Percentiles rank a stretch among this genome's conserved stretches.
phyloP scores from a whole-genome alignment of 1,140 invertebrate genomes.

The Nymphalis io region DNA sequence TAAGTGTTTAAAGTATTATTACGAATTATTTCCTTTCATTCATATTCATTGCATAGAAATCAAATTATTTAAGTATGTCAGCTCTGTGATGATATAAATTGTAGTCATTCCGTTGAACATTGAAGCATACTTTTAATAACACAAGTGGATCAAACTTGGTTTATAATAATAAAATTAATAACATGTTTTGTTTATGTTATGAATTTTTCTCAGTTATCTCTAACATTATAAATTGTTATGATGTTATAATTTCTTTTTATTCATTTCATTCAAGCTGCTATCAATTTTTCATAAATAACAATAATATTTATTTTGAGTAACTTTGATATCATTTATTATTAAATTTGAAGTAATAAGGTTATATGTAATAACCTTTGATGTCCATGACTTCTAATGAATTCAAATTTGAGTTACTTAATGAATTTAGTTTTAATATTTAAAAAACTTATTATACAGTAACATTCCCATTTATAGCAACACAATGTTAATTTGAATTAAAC shows the following conservation, averaged over 20 bases:
- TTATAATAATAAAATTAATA: not conserved
- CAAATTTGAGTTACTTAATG: not conserved
- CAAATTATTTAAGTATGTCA: too few species aligned
- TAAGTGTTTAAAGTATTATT: too few species aligned
- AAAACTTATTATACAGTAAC: not conserved
- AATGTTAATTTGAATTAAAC: conserved; percentile 5
- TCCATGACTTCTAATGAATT: not conserved
- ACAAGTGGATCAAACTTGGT: too few species aligned
- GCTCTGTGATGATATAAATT: too few species aligned
- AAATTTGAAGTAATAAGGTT: conserved; percentile 1
- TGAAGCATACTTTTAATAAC: too few species aligned
- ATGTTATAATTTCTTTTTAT: not conserved
- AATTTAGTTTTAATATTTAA: not conserved
- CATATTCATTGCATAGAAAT: too few species aligned
- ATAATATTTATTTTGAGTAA: conserved; percentile 12
- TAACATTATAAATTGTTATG: not conserved
- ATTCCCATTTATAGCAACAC: not conserved
- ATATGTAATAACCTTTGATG: conserved; percentile 3
- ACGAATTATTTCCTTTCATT: too few species aligned
- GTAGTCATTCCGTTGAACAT: too few species aligned
- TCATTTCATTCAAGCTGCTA: not conserved
- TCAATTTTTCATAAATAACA: not conserved
- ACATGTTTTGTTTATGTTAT: not conserved
- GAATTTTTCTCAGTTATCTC: not conserved
- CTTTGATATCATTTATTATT: conserved; percentile 3